Conservation (phyloP, 2,888 invertebrate genomes). For the Liopterus haemorrhoidalis region DNA sequence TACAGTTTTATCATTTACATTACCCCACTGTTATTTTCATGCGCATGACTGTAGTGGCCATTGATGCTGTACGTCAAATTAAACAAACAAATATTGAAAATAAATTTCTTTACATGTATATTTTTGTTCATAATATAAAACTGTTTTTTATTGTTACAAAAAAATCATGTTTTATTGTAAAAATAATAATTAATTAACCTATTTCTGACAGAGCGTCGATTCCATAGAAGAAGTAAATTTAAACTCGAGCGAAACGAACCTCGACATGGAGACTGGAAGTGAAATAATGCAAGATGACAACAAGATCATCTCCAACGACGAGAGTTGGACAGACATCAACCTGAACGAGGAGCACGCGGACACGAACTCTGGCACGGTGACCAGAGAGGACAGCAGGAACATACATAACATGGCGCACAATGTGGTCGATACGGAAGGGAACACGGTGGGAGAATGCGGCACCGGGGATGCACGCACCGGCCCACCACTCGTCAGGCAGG, state of each 20-base stretch:
- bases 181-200: too few relatives aligned
- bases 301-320: slow-evolving; percentile 68
- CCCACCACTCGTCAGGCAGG: slow-evolving; percentile 36
- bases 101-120: too few relatives aligned
- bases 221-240: slow-evolving; percentile 73
- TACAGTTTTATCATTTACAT: too few relatives aligned
- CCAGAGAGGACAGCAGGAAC: slow-evolving; percentile 52
- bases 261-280: slow-evolving; percentile 64
- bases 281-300: slow-evolving; percentile 67
- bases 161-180: too few relatives aligned
- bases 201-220: slow-evolving; percentile 86
- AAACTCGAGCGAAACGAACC: slow-evolving; percentile 67
- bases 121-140: too few relatives aligned
- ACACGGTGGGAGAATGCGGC: slow-evolving; percentile 43
- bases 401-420: slow-evolving; percentile 53
- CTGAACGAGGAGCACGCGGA: slow-evolving; percentile 73
- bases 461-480: slow-evolving; percentile 39
- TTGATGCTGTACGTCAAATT: too few relatives aligned
- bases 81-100: too few relatives aligned
- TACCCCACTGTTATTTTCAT: too few relatives aligned
- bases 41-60: too few relatives aligned
- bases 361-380: slow-evolving; percentile 48
- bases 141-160: too few relatives aligned
- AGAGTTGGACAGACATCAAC: slow-evolving; percentile 91
- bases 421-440: slow-evolving; percentile 63